A percentile compares a stretch with the other conserved stretches of the same genome.
These are phyloP conservation scores for Scaptomyza parva DNA, from an alignment of 2,888 invertebrate genomes.

Conservation along the genomic window DNA sequence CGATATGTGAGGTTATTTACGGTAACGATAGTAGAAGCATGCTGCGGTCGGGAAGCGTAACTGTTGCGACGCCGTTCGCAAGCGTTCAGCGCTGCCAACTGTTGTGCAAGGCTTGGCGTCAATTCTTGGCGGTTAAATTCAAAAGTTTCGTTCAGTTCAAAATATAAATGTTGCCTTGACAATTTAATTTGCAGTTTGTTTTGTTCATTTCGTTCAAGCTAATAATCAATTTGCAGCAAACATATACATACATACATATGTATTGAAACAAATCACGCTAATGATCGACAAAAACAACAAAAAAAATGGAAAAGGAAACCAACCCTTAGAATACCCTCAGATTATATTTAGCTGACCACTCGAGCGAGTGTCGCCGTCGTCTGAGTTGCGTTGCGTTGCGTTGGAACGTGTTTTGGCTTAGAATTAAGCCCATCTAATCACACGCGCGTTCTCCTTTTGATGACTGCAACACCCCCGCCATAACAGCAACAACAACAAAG, in stretches of 20 bases:
- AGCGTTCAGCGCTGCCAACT: conserved; percentile 20
- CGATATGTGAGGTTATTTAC: conserved; percentile 6
- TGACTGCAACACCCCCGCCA: conserved; percentile 49
- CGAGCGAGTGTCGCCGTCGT: conserved; percentile 20
- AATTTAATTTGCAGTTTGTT: not conserved
- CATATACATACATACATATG: too few species aligned
- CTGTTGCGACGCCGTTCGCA: conserved; percentile 6
- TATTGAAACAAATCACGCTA: conserved; percentile 56
- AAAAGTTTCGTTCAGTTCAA: not conserved
- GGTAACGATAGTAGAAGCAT: not conserved
- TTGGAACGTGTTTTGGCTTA: conserved; percentile 72
- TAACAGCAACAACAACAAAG: not conserved
- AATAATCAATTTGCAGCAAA: conserved; percentile 11
- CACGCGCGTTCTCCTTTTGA: conserved; percentile 32
- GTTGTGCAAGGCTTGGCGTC: not conserved
- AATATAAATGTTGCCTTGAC: too few species aligned
- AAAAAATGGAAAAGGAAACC: too few species aligned
- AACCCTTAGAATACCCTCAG: conserved; percentile 30
- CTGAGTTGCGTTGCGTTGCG: conserved; percentile 15
- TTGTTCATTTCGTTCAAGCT: not conserved
- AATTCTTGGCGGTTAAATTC: not conserved
- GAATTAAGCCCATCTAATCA: conserved; percentile 65
- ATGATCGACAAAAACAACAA: conserved; percentile 56
- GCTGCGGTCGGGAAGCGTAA: conserved; percentile 4
- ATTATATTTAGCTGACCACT: conserved; percentile 19